Conservation (phyloP, 2,113 vertebrate species). For the Syngnathoides biaculeatus region DNA sequence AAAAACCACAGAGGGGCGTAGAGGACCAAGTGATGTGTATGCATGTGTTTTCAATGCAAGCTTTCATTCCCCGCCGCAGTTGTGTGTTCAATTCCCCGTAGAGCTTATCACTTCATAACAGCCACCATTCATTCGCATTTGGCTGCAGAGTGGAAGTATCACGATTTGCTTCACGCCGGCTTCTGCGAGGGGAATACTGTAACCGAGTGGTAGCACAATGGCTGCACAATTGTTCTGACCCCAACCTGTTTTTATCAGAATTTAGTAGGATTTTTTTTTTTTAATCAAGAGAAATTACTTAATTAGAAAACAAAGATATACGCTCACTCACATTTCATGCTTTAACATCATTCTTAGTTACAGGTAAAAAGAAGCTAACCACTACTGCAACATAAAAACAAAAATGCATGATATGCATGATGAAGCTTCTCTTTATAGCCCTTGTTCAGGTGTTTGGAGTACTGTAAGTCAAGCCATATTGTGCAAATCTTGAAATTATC, state of each 20-base stretch:
- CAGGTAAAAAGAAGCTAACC: no score
- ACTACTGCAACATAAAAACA: no score
- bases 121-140: background rate
- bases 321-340: no score
- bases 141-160: background rate
- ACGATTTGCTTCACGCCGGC: background rate
- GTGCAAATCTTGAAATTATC: no score
- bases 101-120: background rate
- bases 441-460: no score
- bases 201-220: background rate
- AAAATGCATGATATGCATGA: no score
- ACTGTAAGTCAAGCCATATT: no score
- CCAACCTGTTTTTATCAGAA: background rate
- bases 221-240: background rate
- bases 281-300: background rate
- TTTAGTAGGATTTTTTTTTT: background rate
- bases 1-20: slow-evolving; percentile 17
- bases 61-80: background rate
- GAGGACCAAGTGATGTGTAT: background rate
- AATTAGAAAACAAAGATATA: background rate
- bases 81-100: background rate
- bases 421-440: no score
- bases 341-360: no score
- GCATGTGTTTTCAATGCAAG: background rate
- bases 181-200: slow-evolving; percentile 2